Evolutionary conservation across 2,113 vertebrate species (phyloP), one percentile per base, ranked within the genome.

Genomic region (Pan paniscus): DNA sequence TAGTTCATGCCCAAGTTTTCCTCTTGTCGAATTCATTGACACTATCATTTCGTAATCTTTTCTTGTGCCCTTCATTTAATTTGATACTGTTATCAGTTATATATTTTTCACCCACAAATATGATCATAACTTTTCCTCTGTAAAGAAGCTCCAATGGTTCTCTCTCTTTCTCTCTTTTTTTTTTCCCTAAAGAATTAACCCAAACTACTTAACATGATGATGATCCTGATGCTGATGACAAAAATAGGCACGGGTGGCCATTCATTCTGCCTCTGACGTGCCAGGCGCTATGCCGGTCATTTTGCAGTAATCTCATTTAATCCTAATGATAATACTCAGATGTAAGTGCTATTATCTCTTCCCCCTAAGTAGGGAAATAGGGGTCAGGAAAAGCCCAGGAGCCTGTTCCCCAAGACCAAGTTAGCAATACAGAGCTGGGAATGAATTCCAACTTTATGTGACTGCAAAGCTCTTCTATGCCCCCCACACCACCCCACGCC

Each of bases 111-210:
- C 22, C 46, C 5, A 76, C 14, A 52, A 68, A 57, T 25, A 75
- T 23, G 30, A 78, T 23, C 75, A 55, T 73, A 48, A 79, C 46
- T 82, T 90, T 87, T 38, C 14, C 18, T 38, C 52, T 20, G 52
- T 52, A 55, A 75, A 78, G 46, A 84, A 93, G 48, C 16, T 16
- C 59, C 20, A 48, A 0, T 67, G 35, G 40, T 64, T 61, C 64
- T 20, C 4, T 11, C 30, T 18, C 6, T 4, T 0, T 55, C 30
- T 43, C 32, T 32, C 32, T 23, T 0, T n/a, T 0, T 89, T 40
- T 68, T 35, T 8, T 3, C n/a, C 70, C 46, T 57, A 23, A 38
- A 89, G 20, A 70, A 76, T 81, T 52, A 22, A 61, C 55, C 22
- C 20, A 32, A 16, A 82, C 13, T 73, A 27, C 25, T 95, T 70